phyloP scores from a whole-genome alignment of 2,888 invertebrate species.

The Ligdia adustata region DNA sequence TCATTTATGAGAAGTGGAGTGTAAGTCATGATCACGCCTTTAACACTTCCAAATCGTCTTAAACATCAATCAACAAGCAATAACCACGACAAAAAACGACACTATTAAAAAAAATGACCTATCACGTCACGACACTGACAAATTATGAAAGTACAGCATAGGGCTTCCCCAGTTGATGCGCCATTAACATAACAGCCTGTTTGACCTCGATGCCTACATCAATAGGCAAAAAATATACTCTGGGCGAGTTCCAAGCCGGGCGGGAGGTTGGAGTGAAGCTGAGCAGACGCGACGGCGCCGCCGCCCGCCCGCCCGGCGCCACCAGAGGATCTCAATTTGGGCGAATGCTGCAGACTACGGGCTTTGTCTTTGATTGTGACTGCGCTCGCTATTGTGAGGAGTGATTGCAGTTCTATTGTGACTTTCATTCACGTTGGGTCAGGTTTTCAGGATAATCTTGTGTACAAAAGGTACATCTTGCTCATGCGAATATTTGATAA shows the following conservation, averaged over 20 bases:
- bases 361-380: constrained; percentile 20
- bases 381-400: constrained; percentile 22
- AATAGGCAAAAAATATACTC: constrained; percentile 73
- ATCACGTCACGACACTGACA: constrained; percentile 67
- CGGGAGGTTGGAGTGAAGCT: constrained; percentile 55
- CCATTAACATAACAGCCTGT: constrained; percentile 74
- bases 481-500: no score
- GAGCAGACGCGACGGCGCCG: constrained; percentile 80
- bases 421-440: no score
- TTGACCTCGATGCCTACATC: constrained; percentile 77
- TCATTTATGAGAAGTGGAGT: no score
- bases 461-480: no score
- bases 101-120: constrained; percentile 55
- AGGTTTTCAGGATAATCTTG: no score
- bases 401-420: constrained; percentile 14
- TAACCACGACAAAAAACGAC: constrained; percentile 38
- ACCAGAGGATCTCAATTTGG: constrained; percentile 34
- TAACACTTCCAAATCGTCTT: background rate
- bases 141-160: constrained; percentile 70
- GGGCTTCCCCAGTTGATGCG: constrained; percentile 65
- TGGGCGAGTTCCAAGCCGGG: constrained; percentile 76
- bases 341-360: constrained; percentile 21
- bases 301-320: constrained; percentile 59
- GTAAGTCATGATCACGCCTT: no score
- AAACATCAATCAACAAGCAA: constrained; percentile 9